Evolutionary conservation across 53 echinoderm and acorn worm genomes (phyloP), one percentile per base, ranked within the genome.

Genomic region (Stichopus horrens): DNA sequence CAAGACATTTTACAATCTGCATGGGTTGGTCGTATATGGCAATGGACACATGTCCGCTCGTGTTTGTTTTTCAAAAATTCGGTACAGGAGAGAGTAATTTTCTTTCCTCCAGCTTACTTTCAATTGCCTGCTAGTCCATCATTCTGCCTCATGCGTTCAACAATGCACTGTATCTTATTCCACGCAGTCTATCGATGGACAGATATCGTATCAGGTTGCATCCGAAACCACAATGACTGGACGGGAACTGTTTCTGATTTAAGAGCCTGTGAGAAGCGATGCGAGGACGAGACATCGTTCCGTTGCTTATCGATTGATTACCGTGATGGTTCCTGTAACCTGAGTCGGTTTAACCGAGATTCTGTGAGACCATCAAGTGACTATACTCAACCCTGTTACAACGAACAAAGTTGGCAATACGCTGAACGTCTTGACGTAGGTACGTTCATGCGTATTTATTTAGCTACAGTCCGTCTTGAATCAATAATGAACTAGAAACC

Each of bases 201-300:
- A 52, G 76, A 52, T 14, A 53, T 52, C 10, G 23, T 76, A 0
- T 76, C 13, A 6, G 76, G 76, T 0, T 76, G 76, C 14, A 76
- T 76, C 23, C 76, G 76, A 22, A 13, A 21, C 19, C 20, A 76
- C 76, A 76, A 76, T 14, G 76, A 76, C 19, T 52, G 76, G 76
- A 11, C 8, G 10, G 51, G 51, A 37, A 21, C 76, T 6, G 14
- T 8, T 19, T 22, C 53, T 9, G 51, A 37, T 53, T 5, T 76
- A 5, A 6, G 6, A 23, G 23, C 51, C 6, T 76, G 76, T 6
- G 7, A 76, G 53, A 37, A 76, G 13, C 21, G 76, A 53, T 76
- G 76, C 76, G 53, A 8, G 51, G 76, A 76, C 23, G 76, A 76
- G 19, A 76, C 76, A 5, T 9, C 23, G 5, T 76, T 76, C 23